phyloP scores from a whole-genome alignment of 2,888 invertebrate species.

The Sicus ferrugineus region DNA sequence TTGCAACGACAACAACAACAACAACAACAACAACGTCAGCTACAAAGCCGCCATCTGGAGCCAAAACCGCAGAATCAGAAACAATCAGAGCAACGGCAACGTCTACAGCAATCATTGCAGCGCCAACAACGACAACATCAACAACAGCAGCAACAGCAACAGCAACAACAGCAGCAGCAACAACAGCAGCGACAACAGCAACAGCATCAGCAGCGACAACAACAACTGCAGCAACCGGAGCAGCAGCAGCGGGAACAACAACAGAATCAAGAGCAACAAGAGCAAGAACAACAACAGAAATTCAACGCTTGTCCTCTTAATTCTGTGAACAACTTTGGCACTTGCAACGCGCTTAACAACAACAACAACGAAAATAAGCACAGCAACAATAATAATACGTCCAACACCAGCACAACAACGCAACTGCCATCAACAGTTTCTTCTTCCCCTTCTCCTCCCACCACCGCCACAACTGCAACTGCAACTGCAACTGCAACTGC shows the following conservation, averaged over 20 bases:
- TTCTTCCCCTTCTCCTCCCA: slow-evolving; percentile 31
- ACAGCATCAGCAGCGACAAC: too few relatives aligned
- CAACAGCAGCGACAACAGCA: slow-evolving; percentile 6
- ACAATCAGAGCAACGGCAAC: slow-evolving; percentile 44
- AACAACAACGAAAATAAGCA: slow-evolving; percentile 24
- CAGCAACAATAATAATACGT: slow-evolving; percentile 35
- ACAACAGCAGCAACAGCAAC: slow-evolving; percentile 30
- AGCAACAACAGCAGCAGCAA: neutral
- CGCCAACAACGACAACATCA: slow-evolving; percentile 29
- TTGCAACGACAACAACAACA: slow-evolving; percentile 47
- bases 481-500: slow-evolving; percentile 28
- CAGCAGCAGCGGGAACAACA: too few relatives aligned
- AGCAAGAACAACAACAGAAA: slow-evolving; percentile 30
- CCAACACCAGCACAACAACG: slow-evolving; percentile 35
- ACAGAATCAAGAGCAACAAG: slow-evolving; percentile 31
- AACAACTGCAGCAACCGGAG: too few relatives aligned
- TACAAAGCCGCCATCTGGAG: slow-evolving; percentile 36
- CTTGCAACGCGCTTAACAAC: slow-evolving; percentile 19
- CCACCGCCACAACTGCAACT: neutral
- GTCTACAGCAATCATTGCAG: slow-evolving; percentile 28
- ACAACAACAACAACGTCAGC: slow-evolving; percentile 40
- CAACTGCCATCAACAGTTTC: slow-evolving; percentile 36
- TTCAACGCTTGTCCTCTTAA: slow-evolving; percentile 23
- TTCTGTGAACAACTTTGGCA: slow-evolving; percentile 26
- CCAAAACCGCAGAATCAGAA: slow-evolving; percentile 44